Evolutionary conservation across 2,797 vertebrate species (phyloP).

Genomic region (Manis pentadactyla): DNA sequence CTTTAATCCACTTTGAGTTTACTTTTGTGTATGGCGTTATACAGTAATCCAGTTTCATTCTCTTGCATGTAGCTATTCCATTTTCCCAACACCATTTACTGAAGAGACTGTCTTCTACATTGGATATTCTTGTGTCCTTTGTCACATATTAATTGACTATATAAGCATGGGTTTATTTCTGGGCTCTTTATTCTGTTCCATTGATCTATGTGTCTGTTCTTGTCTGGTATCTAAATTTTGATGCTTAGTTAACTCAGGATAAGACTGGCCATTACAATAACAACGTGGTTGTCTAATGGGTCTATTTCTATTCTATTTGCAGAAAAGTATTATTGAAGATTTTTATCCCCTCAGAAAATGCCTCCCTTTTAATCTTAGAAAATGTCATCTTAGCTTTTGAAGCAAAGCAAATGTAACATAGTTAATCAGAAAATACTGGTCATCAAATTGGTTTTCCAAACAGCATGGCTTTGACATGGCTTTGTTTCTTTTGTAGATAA

Average conservation of each 20-base stretch:
- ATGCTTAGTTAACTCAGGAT: not conserved
- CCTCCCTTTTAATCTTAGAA: not conserved
- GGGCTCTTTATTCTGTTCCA: too few species aligned
- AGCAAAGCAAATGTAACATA: not conserved
- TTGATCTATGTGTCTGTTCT: too few species aligned
- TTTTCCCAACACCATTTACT: too few species aligned
- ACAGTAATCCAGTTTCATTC: too few species aligned
- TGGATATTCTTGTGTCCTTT: too few species aligned
- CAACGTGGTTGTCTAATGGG: not conserved
- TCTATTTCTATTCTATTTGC: not conserved
- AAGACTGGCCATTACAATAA: not conserved
- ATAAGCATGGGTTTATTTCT: too few species aligned
- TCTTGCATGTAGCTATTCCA: too few species aligned
- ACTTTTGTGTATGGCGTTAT: too few species aligned
- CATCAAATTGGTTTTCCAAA: not conserved
- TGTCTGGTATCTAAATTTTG: not conserved
- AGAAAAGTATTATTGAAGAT: not conserved
- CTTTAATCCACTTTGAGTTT: too few species aligned
- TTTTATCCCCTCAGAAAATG: slow-evolving; percentile 16
- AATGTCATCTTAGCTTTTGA: not conserved
- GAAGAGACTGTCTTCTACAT: too few species aligned
- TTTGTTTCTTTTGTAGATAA: not conserved
- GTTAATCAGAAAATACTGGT: slow-evolving; percentile 22
- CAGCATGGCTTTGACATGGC: not conserved
- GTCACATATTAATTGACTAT: too few species aligned